Conservation (phyloP, 2,113 vertebrate species). For the Girardinichthys multiradiatus region DNA sequence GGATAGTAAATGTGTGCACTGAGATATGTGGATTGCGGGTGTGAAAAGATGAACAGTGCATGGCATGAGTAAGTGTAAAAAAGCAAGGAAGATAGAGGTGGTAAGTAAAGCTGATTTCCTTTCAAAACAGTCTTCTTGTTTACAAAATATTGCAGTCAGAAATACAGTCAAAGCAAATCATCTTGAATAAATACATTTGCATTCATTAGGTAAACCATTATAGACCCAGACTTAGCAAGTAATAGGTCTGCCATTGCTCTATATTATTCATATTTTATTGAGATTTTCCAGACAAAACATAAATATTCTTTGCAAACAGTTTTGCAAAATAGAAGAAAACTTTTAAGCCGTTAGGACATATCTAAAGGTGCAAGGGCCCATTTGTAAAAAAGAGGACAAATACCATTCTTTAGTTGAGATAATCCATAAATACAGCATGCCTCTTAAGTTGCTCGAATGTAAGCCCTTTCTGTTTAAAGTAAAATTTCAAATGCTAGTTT, state of each 20-base stretch:
- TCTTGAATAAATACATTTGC: background rate
- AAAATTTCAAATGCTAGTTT: background rate
- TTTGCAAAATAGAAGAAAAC: too few relatives aligned
- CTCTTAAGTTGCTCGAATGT: background rate
- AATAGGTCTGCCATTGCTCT: background rate
- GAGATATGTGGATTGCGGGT: slow-evolving; percentile 40
- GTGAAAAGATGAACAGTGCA: slow-evolving; percentile 36
- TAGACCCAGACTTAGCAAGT: background rate
- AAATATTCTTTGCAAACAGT: background rate
- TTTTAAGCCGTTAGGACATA: too few relatives aligned
- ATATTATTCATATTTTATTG: background rate
- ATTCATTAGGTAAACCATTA: background rate
- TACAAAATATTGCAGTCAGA: background rate
- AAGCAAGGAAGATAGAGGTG: background rate
- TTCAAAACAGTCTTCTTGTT: background rate
- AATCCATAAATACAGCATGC: background rate
- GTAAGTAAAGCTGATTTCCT: background rate
- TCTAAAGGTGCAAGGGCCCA: too few relatives aligned
- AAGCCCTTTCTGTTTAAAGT: background rate
- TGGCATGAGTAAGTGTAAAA: slow-evolving; percentile 10
- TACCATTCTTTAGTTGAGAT: background rate
- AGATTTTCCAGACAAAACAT: too few relatives aligned
- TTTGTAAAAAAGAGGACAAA: background rate
- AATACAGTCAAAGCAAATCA: background rate
- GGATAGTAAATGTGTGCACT: slow-evolving; percentile 27